phyloP scores from a whole-genome alignment of 1,140 invertebrate genomes.

The Tachypleus tridentatus region DNA sequence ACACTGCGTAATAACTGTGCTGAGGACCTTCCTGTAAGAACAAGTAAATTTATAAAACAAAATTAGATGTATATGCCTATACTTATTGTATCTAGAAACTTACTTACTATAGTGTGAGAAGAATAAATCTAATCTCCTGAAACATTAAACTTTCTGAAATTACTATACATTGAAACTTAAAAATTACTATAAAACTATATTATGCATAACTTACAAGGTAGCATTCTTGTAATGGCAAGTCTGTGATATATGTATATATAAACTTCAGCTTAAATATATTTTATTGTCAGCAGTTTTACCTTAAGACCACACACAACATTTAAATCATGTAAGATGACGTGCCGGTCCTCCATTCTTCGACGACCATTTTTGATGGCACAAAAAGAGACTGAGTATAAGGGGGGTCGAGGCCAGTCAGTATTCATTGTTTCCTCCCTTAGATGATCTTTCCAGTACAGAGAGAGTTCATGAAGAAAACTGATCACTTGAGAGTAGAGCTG shows the following conservation, averaged over 20 bases:
- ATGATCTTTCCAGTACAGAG: slow-evolving; percentile 25
- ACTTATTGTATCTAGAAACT: not conserved
- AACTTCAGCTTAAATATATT: not conserved
- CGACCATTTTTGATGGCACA: slow-evolving; percentile 64
- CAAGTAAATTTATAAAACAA: not conserved
- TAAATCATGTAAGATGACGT: slow-evolving; percentile 51
- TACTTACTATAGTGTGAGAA: not conserved
- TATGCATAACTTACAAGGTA: no score
- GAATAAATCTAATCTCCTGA: not conserved
- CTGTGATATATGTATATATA: no score
- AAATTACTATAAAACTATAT: not conserved
- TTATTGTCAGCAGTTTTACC: slow-evolving; percentile 27
- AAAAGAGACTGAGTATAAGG: slow-evolving; percentile 33
- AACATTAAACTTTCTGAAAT: not conserved
- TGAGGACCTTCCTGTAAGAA: slow-evolving; percentile 14
- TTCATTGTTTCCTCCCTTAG: slow-evolving; percentile 34
- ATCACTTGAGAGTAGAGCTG: slow-evolving; percentile 58
- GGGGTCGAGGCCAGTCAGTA: not conserved
- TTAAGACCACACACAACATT: slow-evolving; percentile 35
- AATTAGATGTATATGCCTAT: no score
- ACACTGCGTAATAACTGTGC: slow-evolving; percentile 61
- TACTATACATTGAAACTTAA: not conserved
- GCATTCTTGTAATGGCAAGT: no score
- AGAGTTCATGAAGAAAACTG: slow-evolving; percentile 51
- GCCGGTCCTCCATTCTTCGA: slow-evolving; percentile 74